Base-by-base conservation (phyloP, 2,113 vertebrate genomes). In the Neodontobutis hainanensis region DNA sequence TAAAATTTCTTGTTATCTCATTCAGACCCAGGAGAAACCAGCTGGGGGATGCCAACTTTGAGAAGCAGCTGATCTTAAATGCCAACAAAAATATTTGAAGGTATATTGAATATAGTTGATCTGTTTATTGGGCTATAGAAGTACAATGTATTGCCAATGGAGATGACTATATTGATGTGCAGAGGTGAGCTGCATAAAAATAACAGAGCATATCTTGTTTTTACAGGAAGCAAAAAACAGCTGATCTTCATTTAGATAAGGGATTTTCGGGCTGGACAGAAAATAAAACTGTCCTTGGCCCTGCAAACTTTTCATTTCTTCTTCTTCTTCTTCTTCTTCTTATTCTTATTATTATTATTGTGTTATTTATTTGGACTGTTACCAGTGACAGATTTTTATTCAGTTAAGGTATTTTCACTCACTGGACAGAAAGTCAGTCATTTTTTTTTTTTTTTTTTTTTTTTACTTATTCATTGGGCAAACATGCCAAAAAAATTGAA, bases 1-100 rank as follows among this genome's bases (percentile, higher is more conserved):
- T 46, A 46, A 46, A 46, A 46, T 46, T 46, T 46, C 44, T 46
- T 11, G 44, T 46, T 46, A 46, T 46, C 44, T 46, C 44, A 46
- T 46, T 46, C 44, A 47, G 45, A 6, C 45, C 45, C 45, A 47
- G 45, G 45, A 47, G 45, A 47, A 47, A 47, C 45, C 5, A 14
- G 11, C 11, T 47, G 12, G 45, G 45, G n/a, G 45, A 47, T 47
- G 45, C 45, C 45, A 47, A 47, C 45, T 47, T 47, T 47, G 45
- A 47, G 11, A 47, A 47, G 45, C 45, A 47, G 11, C 11, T 47
- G 45, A 6, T 47, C 6, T 47, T 47, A n/a, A 47, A 47, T n/a
- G 45, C 45, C 45, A 47, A 47, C 45, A 47, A 47, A 47, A 47
- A 47, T 46, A 46, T 46, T 6, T 6, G 12, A 46, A 46, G 44